A percentile compares a stretch with the other conserved stretches of the same genome.
These are phyloP conservation scores for Orchesella flavescens DNA, from an alignment of 2,888 invertebrate species.

Conservation along the genomic window DNA sequence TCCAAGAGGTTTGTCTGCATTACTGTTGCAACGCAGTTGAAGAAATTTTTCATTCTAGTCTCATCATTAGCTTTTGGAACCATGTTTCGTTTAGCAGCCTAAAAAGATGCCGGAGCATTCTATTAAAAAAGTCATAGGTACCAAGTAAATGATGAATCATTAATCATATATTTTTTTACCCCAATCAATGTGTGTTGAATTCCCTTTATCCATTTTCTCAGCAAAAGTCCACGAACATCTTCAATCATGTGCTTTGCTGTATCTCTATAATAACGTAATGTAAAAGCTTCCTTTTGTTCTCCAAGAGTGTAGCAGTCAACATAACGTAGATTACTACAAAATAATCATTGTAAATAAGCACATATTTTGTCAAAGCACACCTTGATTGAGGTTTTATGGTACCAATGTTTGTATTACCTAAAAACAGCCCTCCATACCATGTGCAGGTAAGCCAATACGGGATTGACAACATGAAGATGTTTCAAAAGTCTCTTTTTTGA, in stretches of 20 bases:
- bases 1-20: slow-evolving; percentile 92
- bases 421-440: slow-evolving; percentile 70
- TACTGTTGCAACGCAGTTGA: slow-evolving; percentile 87
- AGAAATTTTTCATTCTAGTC: slow-evolving; percentile 83
- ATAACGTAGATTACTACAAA: slow-evolving; percentile 78
- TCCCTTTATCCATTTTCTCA: slow-evolving; percentile 80
- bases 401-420: too few relatives aligned
- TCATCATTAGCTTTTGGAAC: slow-evolving; percentile 81
- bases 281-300: slow-evolving; percentile 80
- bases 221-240: slow-evolving; percentile 80
- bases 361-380: not conserved
- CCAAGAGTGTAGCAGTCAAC: slow-evolving; percentile 79
- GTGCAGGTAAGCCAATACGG: slow-evolving; percentile 68
- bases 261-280: slow-evolving; percentile 80
- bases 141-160: slow-evolving; percentile 5
- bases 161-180: slow-evolving; percentile 74
- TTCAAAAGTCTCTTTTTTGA: slow-evolving; percentile 64
- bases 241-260: slow-evolving; percentile 79
- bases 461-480: slow-evolving; percentile 70
- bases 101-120: not conserved
- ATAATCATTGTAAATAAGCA: not conserved
- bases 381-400: too few relatives aligned
- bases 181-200: slow-evolving; percentile 80
- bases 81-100: slow-evolving; percentile 73
- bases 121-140: not conserved